Base-by-base conservation (phyloP, 2,113 vertebrate species). In the Pica pica region DNA sequence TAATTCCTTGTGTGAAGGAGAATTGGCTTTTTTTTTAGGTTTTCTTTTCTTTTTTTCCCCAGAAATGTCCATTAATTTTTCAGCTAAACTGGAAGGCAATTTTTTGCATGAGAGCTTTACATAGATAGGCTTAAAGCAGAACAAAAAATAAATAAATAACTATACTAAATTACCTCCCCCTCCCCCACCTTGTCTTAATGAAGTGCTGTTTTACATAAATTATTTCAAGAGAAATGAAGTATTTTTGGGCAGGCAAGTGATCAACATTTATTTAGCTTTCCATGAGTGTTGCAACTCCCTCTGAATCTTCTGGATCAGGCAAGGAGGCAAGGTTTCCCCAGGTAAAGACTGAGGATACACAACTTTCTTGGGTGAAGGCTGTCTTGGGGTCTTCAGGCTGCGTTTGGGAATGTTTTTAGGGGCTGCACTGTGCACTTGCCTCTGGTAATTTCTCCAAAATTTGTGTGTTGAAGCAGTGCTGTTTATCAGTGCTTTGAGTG, bases 101-200 rank as follows among this genome's bases (percentile, higher is more conserved):
- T 98, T 98, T 97, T 98, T 98, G 98, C 98, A 97, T 98, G 98
- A 98, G 64, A 97, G 94, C 97, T 97, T 98, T 75, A 7, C 94
- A 97, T 87, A 96, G 95, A 95, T 97, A 96, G 92, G 94, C 93
- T 96, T 97, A 97, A 96, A 97, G 76, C 78, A 96, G 96, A 97
- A 95, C 23, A 94, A 93, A 93, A 96, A 98, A 96, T 20, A 85
- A 94, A 86, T 60, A 93, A 94, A 50, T 53, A 92, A 94, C 63
- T 53, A 24, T 12, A 44, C 27, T 60, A 47, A 93, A 92, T 97
- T 78, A 84, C 60, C 47, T 92, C 21, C 39, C 55, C 78, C 55
- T 75, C 81, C 88, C 59, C 69, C 77, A 64, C 14, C 77, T 82
- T 92, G 60, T 96, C 95, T 97, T 97, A 94, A 97, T 67, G 27